phyloP scores from a whole-genome alignment of 2,113 vertebrate species.

The Nesoenas mayeri region DNA sequence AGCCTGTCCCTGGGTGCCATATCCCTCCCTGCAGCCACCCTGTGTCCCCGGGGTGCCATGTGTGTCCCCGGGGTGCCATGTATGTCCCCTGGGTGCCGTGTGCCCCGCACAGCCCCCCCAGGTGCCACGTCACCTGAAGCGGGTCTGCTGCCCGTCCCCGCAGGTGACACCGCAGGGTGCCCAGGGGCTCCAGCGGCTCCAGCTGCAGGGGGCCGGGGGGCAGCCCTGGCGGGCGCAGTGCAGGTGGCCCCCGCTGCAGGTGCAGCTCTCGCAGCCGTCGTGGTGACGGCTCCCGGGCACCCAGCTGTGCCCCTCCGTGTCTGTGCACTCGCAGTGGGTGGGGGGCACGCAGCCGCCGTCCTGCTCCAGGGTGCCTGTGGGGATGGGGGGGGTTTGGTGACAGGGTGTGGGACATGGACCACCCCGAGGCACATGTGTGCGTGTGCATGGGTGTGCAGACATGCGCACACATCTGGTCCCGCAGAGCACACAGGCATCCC shows the following conservation, averaged over 20 bases:
- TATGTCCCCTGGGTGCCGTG: background rate
- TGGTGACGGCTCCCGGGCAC: constrained; percentile 80
- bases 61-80: background rate
- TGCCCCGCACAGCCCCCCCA: no score
- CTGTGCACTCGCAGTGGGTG: constrained; percentile 85
- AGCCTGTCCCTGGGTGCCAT: no score
- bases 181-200: constrained; percentile 91
- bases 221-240: constrained; percentile 79
- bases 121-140: constrained; percentile 77
- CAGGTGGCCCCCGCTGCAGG: constrained; percentile 78
- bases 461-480: no score
- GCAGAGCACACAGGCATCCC: no score
- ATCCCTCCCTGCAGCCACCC: no score
- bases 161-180: constrained; percentile 83
- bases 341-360: constrained; percentile 78
- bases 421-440: no score
- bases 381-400: no score
- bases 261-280: constrained; percentile 84
- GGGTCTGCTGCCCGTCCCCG: constrained; percentile 75
- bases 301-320: constrained; percentile 80
- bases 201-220: constrained; percentile 63
- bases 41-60: background rate
- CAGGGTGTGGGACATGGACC: no score
- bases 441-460: no score
- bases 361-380: constrained; percentile 78